Evolutionary conservation across 1,140 invertebrate genomes (phyloP), one percentile per base, ranked within the genome.

Genomic region (Dysdera silvatica): DNA sequence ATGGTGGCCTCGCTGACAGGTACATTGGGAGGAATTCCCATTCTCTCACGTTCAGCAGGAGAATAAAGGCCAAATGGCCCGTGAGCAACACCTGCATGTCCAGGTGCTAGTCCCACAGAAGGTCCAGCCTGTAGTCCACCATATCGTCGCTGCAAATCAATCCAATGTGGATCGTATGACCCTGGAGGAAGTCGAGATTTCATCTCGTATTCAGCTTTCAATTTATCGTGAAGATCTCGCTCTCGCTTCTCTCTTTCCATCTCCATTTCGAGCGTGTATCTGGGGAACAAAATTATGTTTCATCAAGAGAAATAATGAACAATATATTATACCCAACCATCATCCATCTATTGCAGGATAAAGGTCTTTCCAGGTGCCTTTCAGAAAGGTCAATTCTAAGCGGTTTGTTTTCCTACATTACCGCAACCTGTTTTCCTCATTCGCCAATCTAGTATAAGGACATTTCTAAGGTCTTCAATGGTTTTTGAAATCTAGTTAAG

Each of bases 131-230:
- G 52, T 35, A 64, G 35, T 18, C 67, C 66, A 20, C 71, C 71
- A 69, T 78, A 82, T 72, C 89, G 82, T 68, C 91, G 79, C 71
- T 92, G 89, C 70, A 92, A 82, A 71, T 95, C 93, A 52, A 95
- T 74, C 90, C 90, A 95, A 73, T 94, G 89, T 0, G 89, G 87
- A 76, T 95, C 91, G 49, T 94, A 80, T 54, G 76, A 82, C 54
- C 20, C 56, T 65, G 52, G 51, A 6, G 62, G 68, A 12, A 91
- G 76, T 71, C 91, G 69, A 53, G 76, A 87, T 20, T 89, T 78
- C 74, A 92, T 89, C 23, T 89, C 77, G n/a, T 92, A 74, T 47
- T 67, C 66, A 18, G 60, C 66, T 31, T 67, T 67, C 43, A 63
- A 47, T 40, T 67, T 67, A 69, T 93, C 89, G 45, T 89, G 77